Conservation (phyloP, 2,113 vertebrate genomes). For the Petrocephalus microphthalmus region DNA sequence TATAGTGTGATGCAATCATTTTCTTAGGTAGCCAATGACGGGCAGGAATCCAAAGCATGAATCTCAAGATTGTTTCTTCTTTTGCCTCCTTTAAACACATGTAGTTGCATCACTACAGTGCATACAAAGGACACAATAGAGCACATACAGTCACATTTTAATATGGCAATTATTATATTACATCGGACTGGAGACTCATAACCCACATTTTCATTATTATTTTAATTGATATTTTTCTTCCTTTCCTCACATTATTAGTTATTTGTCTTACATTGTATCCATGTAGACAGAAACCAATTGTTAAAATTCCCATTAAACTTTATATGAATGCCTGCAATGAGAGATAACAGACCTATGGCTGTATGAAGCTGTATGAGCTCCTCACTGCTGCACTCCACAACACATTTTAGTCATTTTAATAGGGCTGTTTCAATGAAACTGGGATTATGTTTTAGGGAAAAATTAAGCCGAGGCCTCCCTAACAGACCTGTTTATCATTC, state of each 20-base stretch:
- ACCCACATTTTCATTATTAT: background rate
- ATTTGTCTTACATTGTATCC: background rate
- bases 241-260: constrained; percentile 1
- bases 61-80: background rate
- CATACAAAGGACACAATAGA: background rate
- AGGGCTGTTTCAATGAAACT: constrained; percentile 21
- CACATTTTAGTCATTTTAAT: constrained; percentile 27
- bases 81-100: background rate
- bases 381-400: constrained; percentile 14
- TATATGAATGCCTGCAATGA: constrained; percentile 16
- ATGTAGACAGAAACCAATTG: background rate
- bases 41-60: background rate
- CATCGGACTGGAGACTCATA: background rate
- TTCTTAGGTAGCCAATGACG: background rate
- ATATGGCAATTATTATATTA: background rate
- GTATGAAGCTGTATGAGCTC: constrained; percentile 17
- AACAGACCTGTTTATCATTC: constrained; percentile 31
- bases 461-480: constrained; percentile 32
- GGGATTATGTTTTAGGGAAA: constrained; percentile 24
- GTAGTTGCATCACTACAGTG: background rate
- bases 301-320: background rate
- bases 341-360: constrained; percentile 8
- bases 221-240: constrained; percentile 9
- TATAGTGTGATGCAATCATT: background rate
- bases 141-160: background rate